A percentile compares a stretch with the other conserved stretches of the same genome.
Evolutionary conservation across 2,797 vertebrate species (phyloP).

Genomic region (Oryzias sinensis): DNA sequence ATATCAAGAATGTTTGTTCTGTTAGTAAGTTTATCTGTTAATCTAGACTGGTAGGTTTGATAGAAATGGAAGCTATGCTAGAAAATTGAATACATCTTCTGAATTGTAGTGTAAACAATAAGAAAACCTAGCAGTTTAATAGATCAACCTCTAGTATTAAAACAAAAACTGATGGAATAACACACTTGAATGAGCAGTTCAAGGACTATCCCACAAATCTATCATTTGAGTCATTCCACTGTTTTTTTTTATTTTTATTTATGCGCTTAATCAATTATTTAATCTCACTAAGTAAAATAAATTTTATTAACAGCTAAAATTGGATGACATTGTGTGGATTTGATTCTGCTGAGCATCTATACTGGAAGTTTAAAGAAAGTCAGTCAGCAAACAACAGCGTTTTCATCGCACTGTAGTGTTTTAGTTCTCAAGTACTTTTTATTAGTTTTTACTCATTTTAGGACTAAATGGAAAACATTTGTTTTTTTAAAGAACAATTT

Average conservation of each 20-base stretch:
- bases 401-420: too few species aligned
- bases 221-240: conserved; percentile 44
- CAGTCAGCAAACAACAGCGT: too few species aligned
- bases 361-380: too few species aligned
- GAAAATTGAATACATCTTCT: background rate
- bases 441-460: conserved; percentile 24
- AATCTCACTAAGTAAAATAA: conserved; percentile 34
- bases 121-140: background rate
- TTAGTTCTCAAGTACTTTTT: conserved; percentile 16
- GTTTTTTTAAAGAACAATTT: conserved; percentile 2
- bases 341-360: conserved; percentile 33
- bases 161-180: too few species aligned
- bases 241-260: too few species aligned
- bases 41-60: too few species aligned
- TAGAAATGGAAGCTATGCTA: too few species aligned
- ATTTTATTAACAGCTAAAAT: conserved; percentile 68
- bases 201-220: conserved; percentile 38
- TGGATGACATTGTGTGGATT: conserved; percentile 68
- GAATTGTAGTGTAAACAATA: background rate
- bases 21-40: too few species aligned
- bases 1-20: too few species aligned
- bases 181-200: too few species aligned
- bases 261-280: too few species aligned
- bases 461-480: conserved; percentile 1
- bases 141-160: too few species aligned